Percentiles rank a stretch among this genome's conserved stretches.
phyloP scores from a whole-genome alignment of 2,113 vertebrate genomes.

The Rhegmatorhina hoffmannsi region DNA sequence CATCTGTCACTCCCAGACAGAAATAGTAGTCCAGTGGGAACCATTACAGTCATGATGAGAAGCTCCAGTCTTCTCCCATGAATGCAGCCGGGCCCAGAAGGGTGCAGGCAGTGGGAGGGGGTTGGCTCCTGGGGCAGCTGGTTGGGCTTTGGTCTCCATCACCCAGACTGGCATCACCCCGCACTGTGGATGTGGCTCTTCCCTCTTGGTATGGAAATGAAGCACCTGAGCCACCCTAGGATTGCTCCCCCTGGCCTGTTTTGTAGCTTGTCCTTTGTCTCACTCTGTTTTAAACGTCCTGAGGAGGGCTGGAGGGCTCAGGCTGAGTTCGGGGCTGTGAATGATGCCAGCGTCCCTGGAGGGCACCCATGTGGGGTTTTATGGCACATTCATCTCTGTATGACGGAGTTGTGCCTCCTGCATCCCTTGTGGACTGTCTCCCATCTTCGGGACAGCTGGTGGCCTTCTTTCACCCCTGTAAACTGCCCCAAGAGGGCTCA shows the following conservation, averaged over 20 bases:
- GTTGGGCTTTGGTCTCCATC: background rate
- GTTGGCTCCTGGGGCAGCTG: constrained; percentile 23
- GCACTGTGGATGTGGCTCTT: rapidly evolving
- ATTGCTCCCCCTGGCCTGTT: background rate
- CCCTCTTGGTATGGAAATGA: background rate
- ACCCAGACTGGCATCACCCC: background rate
- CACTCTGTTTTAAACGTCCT: background rate
- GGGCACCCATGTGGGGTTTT: background rate
- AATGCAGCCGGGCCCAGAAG: background rate
- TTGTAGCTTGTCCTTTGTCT: constrained; percentile 12
- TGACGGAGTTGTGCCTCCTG: background rate
- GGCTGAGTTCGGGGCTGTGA: background rate
- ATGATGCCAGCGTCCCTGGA: background rate
- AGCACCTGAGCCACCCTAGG: constrained; percentile 13
- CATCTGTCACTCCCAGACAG: constrained; percentile 31
- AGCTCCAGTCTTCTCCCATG: constrained; percentile 1
- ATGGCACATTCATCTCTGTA: background rate
- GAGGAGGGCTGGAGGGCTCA: background rate
- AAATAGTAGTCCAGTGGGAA: constrained; percentile 61
- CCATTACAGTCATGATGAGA: background rate
- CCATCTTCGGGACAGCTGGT: background rate
- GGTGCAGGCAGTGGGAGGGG: background rate
- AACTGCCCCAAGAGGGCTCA: background rate
- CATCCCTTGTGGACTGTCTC: background rate
- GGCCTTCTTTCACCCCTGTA: rapidly evolving